Conservation (phyloP, 2,888 invertebrate species). For the Dusona sp. region DNA sequence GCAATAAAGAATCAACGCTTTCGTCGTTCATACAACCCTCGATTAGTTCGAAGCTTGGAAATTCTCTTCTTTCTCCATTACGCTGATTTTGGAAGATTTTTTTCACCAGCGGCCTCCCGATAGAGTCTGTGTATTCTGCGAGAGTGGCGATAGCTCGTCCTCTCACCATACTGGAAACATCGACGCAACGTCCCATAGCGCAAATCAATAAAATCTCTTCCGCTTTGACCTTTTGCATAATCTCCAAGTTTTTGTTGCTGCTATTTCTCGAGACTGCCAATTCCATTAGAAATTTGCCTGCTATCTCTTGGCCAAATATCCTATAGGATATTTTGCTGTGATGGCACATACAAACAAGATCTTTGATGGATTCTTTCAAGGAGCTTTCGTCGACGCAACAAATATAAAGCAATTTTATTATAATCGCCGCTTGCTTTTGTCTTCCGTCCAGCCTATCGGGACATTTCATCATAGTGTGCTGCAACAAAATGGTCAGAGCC, state of each 20-base stretch:
- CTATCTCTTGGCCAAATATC: slow-evolving; percentile 86
- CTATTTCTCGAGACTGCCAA: slow-evolving; percentile 14
- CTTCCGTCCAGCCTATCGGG: slow-evolving; percentile 80
- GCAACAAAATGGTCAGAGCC: slow-evolving; percentile 77
- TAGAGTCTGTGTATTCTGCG: slow-evolving; percentile 85
- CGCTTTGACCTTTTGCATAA: slow-evolving; percentile 31
- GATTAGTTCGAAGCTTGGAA: slow-evolving; percentile 74
- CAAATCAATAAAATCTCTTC: slow-evolving; percentile 84
- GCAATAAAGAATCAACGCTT: slow-evolving; percentile 75
- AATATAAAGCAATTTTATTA: slow-evolving; percentile 78
- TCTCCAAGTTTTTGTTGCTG: neutral
- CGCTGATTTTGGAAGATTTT: slow-evolving; percentile 71
- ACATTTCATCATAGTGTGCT: slow-evolving; percentile 79
- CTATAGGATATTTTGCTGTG: slow-evolving; percentile 84
- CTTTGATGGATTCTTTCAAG: slow-evolving; percentile 69
- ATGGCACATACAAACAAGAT: slow-evolving; percentile 78
- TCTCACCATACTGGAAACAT: slow-evolving; percentile 87
- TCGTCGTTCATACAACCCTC: slow-evolving; percentile 69
- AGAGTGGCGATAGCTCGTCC: slow-evolving; percentile 88
- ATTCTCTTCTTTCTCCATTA: slow-evolving; percentile 25
- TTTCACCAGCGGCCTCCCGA: slow-evolving; percentile 60
- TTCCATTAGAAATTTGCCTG: slow-evolving; percentile 83
- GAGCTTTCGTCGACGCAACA: slow-evolving; percentile 70
- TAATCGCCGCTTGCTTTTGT: slow-evolving; percentile 78
- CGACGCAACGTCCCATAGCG: slow-evolving; percentile 86